Conservation (phyloP, 2,797 vertebrate species). For the Pseudochromis fuscus region DNA sequence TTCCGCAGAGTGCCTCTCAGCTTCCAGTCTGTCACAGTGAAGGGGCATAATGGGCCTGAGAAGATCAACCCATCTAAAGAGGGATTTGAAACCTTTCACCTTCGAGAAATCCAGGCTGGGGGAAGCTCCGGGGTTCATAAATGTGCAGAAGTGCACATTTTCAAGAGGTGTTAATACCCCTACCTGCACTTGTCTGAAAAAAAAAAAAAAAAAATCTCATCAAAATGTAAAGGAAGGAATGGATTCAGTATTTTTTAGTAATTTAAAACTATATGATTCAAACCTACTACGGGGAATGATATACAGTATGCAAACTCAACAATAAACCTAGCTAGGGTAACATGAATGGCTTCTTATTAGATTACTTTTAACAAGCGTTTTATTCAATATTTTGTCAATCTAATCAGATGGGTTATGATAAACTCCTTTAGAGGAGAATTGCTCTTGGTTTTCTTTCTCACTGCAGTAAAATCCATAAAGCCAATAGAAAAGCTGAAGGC, state of each 20-base stretch:
- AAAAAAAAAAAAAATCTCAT: constrained; percentile 70
- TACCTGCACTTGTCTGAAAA: constrained; percentile 67
- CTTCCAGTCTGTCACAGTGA: constrained; percentile 81
- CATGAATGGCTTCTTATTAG: constrained; percentile 72
- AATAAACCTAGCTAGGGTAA: constrained; percentile 58
- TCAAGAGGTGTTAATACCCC: constrained; percentile 72
- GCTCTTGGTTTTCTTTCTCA: constrained; percentile 82
- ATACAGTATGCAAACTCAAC: constrained; percentile 57
- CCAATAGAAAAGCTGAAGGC: constrained; percentile 87
- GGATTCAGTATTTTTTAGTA: constrained; percentile 56
- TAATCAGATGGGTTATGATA: constrained; percentile 80
- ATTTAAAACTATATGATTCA: constrained; percentile 58
- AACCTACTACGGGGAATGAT: constrained; percentile 39
- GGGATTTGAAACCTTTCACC: constrained; percentile 86
- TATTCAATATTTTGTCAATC: constrained; percentile 82
- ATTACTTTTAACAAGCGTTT: constrained; percentile 78
- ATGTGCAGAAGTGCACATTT: constrained; percentile 77
- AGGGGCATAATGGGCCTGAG: constrained; percentile 83
- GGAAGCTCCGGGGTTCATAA: constrained; percentile 74
- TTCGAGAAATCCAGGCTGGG: constrained; percentile 77
- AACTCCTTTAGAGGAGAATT: constrained; percentile 73
- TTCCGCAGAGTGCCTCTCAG: constrained; percentile 73
- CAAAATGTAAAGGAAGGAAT: constrained; percentile 64
- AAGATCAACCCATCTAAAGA: constrained; percentile 86
- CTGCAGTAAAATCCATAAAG: constrained; percentile 89